A percentile compares a stretch with the other conserved stretches of the same genome.
These are phyloP conservation scores for Latheticus oryzae DNA, from an alignment of 2,888 invertebrate species.

Conservation along the genomic window DNA sequence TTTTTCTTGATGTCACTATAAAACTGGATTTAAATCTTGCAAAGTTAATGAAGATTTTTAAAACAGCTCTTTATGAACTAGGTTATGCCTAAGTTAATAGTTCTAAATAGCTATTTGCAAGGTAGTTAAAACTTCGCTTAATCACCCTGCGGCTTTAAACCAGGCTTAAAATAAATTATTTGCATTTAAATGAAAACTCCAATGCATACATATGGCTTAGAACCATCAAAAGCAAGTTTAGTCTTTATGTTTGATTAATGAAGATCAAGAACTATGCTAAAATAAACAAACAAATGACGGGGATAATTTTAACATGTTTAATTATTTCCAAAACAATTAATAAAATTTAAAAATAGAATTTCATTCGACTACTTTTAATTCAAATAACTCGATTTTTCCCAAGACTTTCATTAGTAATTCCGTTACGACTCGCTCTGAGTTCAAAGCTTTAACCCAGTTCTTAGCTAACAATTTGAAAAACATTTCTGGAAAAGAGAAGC, in stretches of 20 bases:
- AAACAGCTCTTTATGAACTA: too few species aligned
- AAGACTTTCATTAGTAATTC: too few species aligned
- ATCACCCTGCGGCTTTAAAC: background rate
- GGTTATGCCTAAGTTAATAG: constrained; percentile 3
- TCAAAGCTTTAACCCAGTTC: too few species aligned
- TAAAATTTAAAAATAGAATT: too few species aligned
- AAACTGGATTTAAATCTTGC: too few species aligned
- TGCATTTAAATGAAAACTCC: constrained; percentile 16
- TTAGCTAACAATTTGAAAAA: constrained; percentile 21
- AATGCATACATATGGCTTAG: background rate
- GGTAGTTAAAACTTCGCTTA: constrained; percentile 10
- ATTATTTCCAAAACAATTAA: too few species aligned
- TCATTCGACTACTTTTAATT: too few species aligned
- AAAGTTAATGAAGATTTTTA: too few species aligned
- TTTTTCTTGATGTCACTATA: too few species aligned
- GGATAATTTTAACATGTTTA: too few species aligned
- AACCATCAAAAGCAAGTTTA: background rate
- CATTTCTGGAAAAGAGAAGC: constrained; percentile 10
- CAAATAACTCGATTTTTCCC: too few species aligned
- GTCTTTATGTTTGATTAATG: constrained; percentile 7
- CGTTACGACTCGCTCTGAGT: too few species aligned
- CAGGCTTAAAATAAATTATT: constrained; percentile 15
- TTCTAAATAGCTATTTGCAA: background rate
- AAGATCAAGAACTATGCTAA: background rate
- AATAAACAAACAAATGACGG: constrained; percentile 3